phyloP scores from a whole-genome alignment of 2,888 invertebrate genomes.

The Mantis religiosa region DNA sequence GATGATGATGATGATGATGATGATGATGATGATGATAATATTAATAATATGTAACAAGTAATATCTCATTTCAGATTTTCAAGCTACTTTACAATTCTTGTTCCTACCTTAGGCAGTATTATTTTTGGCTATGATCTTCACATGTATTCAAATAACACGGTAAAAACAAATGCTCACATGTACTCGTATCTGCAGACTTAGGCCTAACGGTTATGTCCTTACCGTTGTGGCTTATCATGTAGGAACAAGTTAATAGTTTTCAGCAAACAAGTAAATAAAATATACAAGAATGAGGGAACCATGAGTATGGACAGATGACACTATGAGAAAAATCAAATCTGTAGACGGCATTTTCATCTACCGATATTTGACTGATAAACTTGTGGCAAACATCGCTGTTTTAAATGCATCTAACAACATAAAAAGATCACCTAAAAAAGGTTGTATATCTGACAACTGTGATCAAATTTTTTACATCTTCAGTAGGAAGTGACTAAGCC shows the following conservation, averaged over 20 bases:
- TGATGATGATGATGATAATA: no score
- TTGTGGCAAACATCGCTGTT: neutral
- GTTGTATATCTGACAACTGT: neutral
- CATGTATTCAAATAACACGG: neutral
- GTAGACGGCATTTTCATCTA: neutral
- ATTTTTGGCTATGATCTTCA: neutral
- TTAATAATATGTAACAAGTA: conserved; percentile 2
- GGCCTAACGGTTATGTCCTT: neutral
- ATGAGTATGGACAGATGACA: neutral
- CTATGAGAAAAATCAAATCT: neutral
- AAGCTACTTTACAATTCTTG: neutral
- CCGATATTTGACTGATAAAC: neutral
- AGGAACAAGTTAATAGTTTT: neutral
- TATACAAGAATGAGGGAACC: neutral
- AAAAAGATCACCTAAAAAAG: neutral
- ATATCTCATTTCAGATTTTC: neutral
- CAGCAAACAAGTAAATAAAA: neutral
- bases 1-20: no score
- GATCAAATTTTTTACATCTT: neutral
- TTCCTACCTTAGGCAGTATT: conserved; percentile 9
- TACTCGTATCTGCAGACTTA: neutral
- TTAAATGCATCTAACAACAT: neutral
- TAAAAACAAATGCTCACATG: neutral
- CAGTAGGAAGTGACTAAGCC: neutral
- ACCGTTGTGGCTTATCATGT: neutral